These are phyloP conservation scores for Gymnothorax javanicus DNA, from an alignment of 2,797 vertebrate species.

Conservation along the genomic window DNA sequence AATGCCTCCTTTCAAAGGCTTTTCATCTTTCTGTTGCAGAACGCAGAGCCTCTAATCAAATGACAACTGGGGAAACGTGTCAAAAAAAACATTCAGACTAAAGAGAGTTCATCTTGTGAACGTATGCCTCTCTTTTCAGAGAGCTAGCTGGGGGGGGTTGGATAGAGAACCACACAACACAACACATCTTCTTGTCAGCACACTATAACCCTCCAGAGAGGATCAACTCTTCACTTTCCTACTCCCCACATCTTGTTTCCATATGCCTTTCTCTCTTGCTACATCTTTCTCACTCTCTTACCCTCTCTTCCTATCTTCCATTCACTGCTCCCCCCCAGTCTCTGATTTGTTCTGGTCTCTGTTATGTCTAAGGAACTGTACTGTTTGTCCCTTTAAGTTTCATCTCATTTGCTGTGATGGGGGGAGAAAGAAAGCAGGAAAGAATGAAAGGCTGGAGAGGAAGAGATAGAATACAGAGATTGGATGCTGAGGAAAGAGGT, in stretches of 20 bases:
- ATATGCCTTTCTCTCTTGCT: background rate
- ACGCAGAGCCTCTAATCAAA: conserved; percentile 18
- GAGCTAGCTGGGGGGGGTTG: conserved; percentile 18
- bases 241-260: no score
- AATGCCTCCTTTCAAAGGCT: conserved; percentile 20
- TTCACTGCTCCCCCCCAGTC: background rate
- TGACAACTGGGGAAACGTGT: conserved; percentile 24
- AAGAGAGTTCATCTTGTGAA: conserved; percentile 22
- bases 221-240: conserved; percentile 31
- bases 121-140: background rate
- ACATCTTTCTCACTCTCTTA: conserved; percentile 7
- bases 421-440: background rate
- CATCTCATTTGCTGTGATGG: background rate
- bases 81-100: conserved; percentile 19
- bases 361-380: conserved; percentile 21
- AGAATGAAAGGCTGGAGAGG: background rate
- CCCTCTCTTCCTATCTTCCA: conserved; percentile 5
- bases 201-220: conserved; percentile 26
- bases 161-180: background rate
- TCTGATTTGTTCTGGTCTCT: background rate
- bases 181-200: conserved; percentile 31
- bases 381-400: conserved; percentile 43
- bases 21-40: background rate
- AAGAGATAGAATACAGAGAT: background rate
- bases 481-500: background rate